A percentile compares a stretch with the other conserved stretches of the same genome.
Conservation (phyloP, 2,888 invertebrate genomes). For the Rhaphigaster nebulosa region DNA sequence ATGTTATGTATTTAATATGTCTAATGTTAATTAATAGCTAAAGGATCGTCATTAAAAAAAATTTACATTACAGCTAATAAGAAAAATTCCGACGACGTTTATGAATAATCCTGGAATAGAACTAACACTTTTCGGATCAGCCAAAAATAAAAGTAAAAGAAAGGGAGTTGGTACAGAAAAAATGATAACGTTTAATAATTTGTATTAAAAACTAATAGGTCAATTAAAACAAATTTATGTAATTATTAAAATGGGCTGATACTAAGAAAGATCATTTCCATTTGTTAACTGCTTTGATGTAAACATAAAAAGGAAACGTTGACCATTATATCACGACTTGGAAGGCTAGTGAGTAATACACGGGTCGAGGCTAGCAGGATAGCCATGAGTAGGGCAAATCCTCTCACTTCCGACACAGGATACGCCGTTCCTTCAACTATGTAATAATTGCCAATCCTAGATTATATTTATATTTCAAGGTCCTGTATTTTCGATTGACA, state of each 20-base stretch:
- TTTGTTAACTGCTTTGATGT: neutral
- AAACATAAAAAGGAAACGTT: neutral
- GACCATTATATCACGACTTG: neutral
- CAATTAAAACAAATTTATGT: neutral
- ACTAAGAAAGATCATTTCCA: neutral
- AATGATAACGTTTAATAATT: neutral
- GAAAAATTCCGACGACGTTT: too few relatives aligned
- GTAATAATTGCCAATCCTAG: neutral
- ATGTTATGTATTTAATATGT: too few relatives aligned
- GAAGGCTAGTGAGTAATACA: neutral
- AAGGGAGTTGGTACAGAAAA: neutral
- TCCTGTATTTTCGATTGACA: neutral
- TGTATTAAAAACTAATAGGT: neutral
- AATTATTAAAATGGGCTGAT: neutral
- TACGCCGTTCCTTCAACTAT: slow-evolving; percentile 7
- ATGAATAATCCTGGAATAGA: too few relatives aligned
- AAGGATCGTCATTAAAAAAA: too few relatives aligned
- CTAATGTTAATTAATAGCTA: too few relatives aligned
- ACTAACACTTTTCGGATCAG: too few relatives aligned
- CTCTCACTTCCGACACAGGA: slow-evolving; percentile 23
- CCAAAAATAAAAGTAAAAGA: too few relatives aligned
- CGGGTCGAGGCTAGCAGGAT: neutral
- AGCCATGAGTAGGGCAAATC: neutral
- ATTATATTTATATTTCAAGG: neutral
- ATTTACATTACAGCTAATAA: too few relatives aligned